Conservation (phyloP, 2,113 vertebrate genomes). For the Antechinus flavipes region DNA sequence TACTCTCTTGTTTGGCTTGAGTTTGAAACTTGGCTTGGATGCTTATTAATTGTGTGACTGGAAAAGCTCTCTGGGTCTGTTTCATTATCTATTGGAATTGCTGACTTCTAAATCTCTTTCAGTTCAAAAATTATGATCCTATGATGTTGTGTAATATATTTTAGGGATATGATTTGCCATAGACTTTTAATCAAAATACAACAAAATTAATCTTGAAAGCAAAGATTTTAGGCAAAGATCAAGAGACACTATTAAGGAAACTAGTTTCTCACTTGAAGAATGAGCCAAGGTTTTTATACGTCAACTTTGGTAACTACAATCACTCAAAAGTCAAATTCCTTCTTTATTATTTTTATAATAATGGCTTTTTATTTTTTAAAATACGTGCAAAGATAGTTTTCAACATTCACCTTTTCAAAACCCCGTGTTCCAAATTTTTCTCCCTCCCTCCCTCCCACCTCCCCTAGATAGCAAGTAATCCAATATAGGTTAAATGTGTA, state of each 20-base stretch:
- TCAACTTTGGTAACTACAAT: not conserved
- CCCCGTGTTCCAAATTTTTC: no score
- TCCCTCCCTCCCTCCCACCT: no score
- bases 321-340: not conserved
- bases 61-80: not conserved
- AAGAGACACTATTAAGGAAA: not conserved
- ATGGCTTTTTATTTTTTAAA: no score
- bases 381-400: no score
- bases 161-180: not conserved
- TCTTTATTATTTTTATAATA: no score
- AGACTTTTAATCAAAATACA: not conserved
- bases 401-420: no score
- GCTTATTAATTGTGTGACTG: not conserved
- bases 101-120: not conserved
- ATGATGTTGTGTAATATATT: not conserved
- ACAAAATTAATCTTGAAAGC: slow-evolving; percentile 14
- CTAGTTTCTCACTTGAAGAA: slow-evolving; percentile 9
- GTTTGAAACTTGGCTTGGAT: not conserved
- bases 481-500: no score
- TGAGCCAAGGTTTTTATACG: not conserved
- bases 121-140: not conserved
- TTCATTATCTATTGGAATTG: not conserved
- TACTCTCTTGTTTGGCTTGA: not conserved
- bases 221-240: not conserved
- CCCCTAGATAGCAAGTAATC: no score